A percentile compares a stretch with the other conserved stretches of the same genome.
These are phyloP conservation scores for Pseudomyrmex cubaensis DNA, from an alignment of 1,140 invertebrate species.

Conservation along the genomic window DNA sequence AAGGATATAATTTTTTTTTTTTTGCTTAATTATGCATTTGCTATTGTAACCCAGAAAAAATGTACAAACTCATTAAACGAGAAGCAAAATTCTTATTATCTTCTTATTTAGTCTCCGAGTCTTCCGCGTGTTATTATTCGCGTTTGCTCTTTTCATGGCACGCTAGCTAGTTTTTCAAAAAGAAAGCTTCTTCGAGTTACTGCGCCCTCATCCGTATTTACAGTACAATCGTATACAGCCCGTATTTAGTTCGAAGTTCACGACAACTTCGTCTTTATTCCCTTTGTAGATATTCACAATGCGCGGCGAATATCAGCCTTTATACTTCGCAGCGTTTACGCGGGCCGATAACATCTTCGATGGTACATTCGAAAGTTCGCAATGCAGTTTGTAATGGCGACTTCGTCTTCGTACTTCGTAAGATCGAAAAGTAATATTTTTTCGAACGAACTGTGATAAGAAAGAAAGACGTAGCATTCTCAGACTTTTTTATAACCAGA, in stretches of 20 bases:
- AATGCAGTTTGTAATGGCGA: not conserved
- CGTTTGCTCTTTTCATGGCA: not conserved
- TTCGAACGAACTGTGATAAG: not conserved
- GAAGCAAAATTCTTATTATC: no score
- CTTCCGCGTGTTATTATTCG: not conserved
- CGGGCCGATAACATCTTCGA: slow-evolving; percentile 33
- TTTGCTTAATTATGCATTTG: not conserved
- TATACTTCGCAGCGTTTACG: slow-evolving; percentile 5
- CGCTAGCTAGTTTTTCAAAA: not conserved
- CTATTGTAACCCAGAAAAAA: not conserved
- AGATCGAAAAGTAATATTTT: not conserved
- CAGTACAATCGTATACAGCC: not conserved
- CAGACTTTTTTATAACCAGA: not conserved
- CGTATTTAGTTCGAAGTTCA: slow-evolving; percentile 38
- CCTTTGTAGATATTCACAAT: slow-evolving; percentile 29
- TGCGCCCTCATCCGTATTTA: slow-evolving; percentile 1
- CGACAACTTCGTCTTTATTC: slow-evolving; percentile 34
- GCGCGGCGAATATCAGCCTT: slow-evolving; percentile 9
- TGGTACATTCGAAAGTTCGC: not conserved
- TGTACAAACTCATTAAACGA: not conserved
- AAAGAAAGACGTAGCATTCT: not conserved
- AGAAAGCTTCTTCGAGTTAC: not conserved
- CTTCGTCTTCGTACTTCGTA: no score
- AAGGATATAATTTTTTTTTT: not conserved
- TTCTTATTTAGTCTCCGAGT: not conserved